phyloP scores from a whole-genome alignment of 2,888 invertebrate species.

The Suillia variegata region DNA sequence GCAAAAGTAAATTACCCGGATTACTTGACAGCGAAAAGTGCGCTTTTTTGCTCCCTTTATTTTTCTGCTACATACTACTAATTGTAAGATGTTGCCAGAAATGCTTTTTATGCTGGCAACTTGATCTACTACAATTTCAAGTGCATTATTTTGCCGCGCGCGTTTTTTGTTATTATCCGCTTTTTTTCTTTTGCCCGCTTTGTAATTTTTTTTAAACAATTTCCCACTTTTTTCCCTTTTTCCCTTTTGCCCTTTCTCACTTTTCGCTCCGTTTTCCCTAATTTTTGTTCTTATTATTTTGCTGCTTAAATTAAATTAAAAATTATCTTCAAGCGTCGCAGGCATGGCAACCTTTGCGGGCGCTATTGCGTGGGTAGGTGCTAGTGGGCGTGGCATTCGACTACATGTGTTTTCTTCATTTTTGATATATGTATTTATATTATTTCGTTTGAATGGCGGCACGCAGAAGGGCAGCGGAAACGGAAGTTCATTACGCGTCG shows the following conservation, averaged over 20 bases:
- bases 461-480: slow-evolving; percentile 27
- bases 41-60: slow-evolving; percentile 6
- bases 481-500: slow-evolving; percentile 29
- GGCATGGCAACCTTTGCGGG: slow-evolving; percentile 15
- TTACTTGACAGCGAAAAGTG: slow-evolving; percentile 12
- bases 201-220: too few species aligned
- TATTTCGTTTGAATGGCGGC: too few species aligned
- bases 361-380: slow-evolving; percentile 13
- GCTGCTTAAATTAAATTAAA: slow-evolving; percentile 17
- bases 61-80: not conserved
- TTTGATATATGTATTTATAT: too few species aligned
- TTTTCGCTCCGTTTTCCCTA: not conserved
- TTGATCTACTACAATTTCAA: slow-evolving; percentile 17
- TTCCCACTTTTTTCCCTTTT: slow-evolving; percentile 1
- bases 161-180: too few species aligned
- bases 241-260: slow-evolving; percentile 9
- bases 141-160: too few species aligned
- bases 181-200: too few species aligned
- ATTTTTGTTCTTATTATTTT: not conserved
- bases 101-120: slow-evolving; percentile 8
- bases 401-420: slow-evolving; percentile 25
- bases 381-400: slow-evolving; percentile 19
- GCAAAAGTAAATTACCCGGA: slow-evolving; percentile 23
- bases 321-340: slow-evolving; percentile 4
- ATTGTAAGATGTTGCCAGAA: not conserved